Base-by-base conservation (phyloP, 2,113 vertebrate species). In the Calidris pygmaea region DNA sequence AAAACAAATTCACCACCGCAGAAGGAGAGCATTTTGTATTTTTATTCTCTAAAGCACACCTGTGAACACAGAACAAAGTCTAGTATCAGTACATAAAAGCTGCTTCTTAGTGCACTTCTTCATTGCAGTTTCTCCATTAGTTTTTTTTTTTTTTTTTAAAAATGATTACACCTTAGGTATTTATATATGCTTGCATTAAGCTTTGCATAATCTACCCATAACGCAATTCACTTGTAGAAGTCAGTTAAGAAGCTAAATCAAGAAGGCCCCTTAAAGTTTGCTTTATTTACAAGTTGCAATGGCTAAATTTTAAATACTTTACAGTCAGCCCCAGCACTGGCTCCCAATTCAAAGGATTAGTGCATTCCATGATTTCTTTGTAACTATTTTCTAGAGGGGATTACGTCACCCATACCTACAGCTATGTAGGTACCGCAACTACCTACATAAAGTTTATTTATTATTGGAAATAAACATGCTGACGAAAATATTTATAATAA, bases 231-330 rank as follows among this genome's bases (percentile, higher is more conserved):
- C 60, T 96, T 67, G 89, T 59, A 94, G 81, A 97, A 97, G 93
- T 91, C 89, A 72, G 95, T 96, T 93, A 94, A 85, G 95, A 96
- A 97, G 91, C 80, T 92, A 95, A 95, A 85, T 91, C 83, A 74
- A 74, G 92, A 91, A 94, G 89, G 79, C 76, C 90, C 77, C 88
- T 50, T 87, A 97, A 96, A 96, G 81, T 93, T 96, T 88, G 41
- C 84, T 93, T 96, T 94, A 96, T 96, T 95, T 96, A 98, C 96
- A 98, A 97, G 90, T 75, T 75, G 45, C 72, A 89, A 95, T 85
- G 84, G 91, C 87, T 94, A 93, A 94, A 91, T 92, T 95, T 95
- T 93, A 95, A 93, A 95, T 97, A 98, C 91, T 94, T 97, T 96
- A 97, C 94, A 98, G 68, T 97, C 90, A 94, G 74, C 88, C 71